Evolutionary conservation across 1,140 invertebrate genomes (phyloP), one percentile per base, ranked within the genome.

Genomic region (Rhopalosiphum padi): DNA sequence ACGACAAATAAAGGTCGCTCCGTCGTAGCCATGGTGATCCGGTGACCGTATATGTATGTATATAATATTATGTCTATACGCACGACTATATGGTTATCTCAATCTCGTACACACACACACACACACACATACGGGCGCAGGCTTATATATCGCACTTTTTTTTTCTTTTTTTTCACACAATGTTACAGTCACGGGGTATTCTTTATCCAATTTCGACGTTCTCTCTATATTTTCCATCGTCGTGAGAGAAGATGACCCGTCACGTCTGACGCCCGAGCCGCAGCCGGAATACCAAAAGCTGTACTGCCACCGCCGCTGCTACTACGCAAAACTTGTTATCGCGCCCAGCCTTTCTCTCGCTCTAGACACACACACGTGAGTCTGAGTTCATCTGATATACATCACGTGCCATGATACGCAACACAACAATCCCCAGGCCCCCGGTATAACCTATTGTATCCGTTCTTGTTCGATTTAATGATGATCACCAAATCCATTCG

Each of bases 131-230:
- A 8, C 25, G 41, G 11, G 43, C 25, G 41, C 83, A 41, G 37
- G 83, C 18, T 25, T 86, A 86, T 41, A 88, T 46, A 21, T 46
- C 30, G 30, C 9, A 88, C 21, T 43, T 85, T 83, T 86, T 86
- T 30, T 46, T 3, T 86, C 37, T 41, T 43, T 89, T 30, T 89
- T 53, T 53, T 53, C 87, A 18, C 87, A 89, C 87, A 89, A 77
- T 51, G 90, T 91, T 82, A 91, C 37, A 91, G 90, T 91, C 90
- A 46, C 68, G 90, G 43, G 30, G 43, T 82, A 91, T 91, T 83
- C 90, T 91, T 91, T 91, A 91, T 91, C 43, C 60, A 91, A 91
- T 91, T 91, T 82, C 90, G 90, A 91, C 90, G 60, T 83, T 51
- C 68, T 91, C 90, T 91, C 55, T 82, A 91, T 51, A 83, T 51